Base-by-base conservation (phyloP, 2,888 invertebrate genomes). In the Anoncus sp. region DNA sequence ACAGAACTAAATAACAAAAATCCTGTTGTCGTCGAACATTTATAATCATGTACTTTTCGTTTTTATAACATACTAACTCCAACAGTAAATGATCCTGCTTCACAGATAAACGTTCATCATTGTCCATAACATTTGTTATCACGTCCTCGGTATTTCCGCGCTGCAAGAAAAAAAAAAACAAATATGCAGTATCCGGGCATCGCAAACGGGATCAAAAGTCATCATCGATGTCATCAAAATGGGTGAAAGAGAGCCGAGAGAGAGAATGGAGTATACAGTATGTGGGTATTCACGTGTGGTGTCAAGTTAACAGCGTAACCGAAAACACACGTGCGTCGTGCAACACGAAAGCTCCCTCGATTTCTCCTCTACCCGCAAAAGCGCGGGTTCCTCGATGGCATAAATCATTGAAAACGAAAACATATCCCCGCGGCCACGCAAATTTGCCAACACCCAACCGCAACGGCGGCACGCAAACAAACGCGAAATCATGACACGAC, bases 361-460 rank as follows among this genome's bases (percentile, higher is more conserved):
- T 51, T 40, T 24, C 60, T 60, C 27, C 12, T 27, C 22, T 20
- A 76, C 80, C 81, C 82, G 59, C 67, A 38, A 80, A 77, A 71
- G 75, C 77, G 82, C 82, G 83, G 81, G 85, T 85, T 85, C 86
- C 88, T 89, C 86, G 85, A 87, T 84, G 87, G 90, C 88, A 90
- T 90, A 90, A 90, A 90, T 91, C 90, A 91, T 91, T 90, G 90
- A 85, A 90, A 90, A 90, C 90, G 90, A 91, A 91, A 91, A 90
- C 90, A 90, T 89, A 90, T 90, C 89, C 90, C 89, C 85, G 87
- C 86, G 89, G 88, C 87, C 88, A 89, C 89, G 89, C 89, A 90
- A 90, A 90, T 90, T 90, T 90, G 90, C 90, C 90, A 90, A 90
- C 89, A 87, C 86, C 86, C 88, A 84, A 90, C 90, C 90, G 87